A percentile compares a stretch with the other conserved stretches of the same genome.
Evolutionary conservation across 2,888 invertebrate genomes (phyloP).

Genomic region (Caenorhabditis angaria): DNA sequence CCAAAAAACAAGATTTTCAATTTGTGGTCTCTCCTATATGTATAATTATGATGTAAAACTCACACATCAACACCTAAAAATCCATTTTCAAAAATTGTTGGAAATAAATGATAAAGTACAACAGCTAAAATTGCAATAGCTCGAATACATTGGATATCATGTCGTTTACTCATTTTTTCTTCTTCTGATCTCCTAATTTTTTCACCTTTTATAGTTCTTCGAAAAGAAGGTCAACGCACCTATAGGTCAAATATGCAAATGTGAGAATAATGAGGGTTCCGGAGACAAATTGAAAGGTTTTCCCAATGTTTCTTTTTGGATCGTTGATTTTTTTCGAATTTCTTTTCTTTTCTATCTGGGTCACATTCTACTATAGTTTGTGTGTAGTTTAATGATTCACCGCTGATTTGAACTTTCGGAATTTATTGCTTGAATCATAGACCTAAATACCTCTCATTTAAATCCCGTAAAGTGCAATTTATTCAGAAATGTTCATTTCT

Average conservation of each 20-base stretch:
- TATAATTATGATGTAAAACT: not conserved
- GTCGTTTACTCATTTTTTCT: not conserved
- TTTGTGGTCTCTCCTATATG: too few species aligned
- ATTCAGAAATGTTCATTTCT: too few species aligned
- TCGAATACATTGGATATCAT: conserved; percentile 24
- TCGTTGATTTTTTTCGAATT: too few species aligned
- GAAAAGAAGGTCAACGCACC: conserved; percentile 5
- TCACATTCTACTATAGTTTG: too few species aligned
- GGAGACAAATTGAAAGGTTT: conserved; percentile 20
- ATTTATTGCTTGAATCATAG: too few species aligned
- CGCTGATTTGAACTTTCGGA: too few species aligned
- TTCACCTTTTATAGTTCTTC: not conserved
- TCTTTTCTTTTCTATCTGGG: not conserved
- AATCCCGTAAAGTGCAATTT: too few species aligned
- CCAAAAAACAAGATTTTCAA: too few species aligned
- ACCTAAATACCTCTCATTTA: too few species aligned
- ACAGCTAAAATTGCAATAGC: conserved; percentile 16
- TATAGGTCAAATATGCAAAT: conserved; percentile 30
- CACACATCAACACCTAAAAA: conserved; percentile 24
- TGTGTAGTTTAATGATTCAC: too few species aligned
- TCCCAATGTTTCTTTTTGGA: not conserved
- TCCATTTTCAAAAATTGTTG: conserved; percentile 16
- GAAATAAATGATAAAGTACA: conserved; percentile 15
- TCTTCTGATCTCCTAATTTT: not conserved
- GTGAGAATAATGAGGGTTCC: conserved; percentile 17